A percentile compares a stretch with the other conserved stretches of the same genome.
Evolutionary conservation across 2,797 vertebrate genomes (phyloP).

Genomic region (Otolemur crassicaudatus): DNA sequence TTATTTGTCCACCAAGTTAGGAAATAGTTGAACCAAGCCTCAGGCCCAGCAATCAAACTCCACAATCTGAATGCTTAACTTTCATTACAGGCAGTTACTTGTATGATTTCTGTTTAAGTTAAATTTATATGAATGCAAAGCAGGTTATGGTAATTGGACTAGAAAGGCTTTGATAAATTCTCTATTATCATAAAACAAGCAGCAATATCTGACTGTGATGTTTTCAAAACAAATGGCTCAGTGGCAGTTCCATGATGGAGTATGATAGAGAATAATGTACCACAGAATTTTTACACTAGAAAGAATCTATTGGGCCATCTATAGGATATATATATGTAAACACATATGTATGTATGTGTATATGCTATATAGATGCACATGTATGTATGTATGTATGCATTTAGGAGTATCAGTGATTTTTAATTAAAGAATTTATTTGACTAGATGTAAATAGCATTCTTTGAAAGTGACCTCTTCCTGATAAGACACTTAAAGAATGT

Average conservation of each 20-base stretch:
- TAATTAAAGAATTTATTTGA: not conserved
- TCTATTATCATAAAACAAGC: not conserved
- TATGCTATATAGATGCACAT: not conserved
- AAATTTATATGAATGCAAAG: not conserved
- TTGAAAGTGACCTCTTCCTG: slow-evolving; percentile 25
- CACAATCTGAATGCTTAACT: not conserved
- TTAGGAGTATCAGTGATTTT: not conserved
- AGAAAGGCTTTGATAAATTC: not conserved
- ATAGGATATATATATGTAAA: not conserved
- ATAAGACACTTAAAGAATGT: slow-evolving; percentile 40
- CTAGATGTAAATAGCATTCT: not conserved
- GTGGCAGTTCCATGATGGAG: not conserved
- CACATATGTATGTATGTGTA: not conserved
- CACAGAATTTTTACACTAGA: not conserved
- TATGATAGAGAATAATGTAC: not conserved
- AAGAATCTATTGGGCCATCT: not conserved
- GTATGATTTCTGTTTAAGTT: slow-evolving; percentile 10
- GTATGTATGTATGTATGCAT: not conserved
- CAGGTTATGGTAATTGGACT: not conserved
- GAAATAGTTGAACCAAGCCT: not conserved
- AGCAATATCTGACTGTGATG: not conserved
- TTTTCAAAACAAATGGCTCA: not conserved
- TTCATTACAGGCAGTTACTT: not conserved
- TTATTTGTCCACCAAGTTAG: not conserved
- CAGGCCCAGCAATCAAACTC: not conserved